phyloP scores from a whole-genome alignment of 2,113 vertebrate genomes.

The Chrysemys picta region DNA sequence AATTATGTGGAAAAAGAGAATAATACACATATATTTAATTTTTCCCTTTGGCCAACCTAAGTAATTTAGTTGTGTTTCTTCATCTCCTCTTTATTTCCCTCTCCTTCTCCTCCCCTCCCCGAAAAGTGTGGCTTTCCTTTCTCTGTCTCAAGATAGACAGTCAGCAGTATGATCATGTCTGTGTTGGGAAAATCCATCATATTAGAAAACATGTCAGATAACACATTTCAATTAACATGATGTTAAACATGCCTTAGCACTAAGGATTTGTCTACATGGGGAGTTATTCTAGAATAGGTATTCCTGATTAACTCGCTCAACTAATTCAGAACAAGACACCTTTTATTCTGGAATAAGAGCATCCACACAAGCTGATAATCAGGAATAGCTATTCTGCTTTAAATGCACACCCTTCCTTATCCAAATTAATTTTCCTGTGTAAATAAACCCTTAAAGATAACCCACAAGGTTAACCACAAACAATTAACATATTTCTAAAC shows the following conservation, averaged over 20 bases:
- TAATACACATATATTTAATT: not conserved
- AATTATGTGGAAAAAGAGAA: not conserved
- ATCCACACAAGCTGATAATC: not conserved
- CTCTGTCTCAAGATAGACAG: not conserved
- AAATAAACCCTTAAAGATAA: not conserved
- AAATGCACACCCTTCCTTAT: not conserved
- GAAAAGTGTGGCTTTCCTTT: not conserved
- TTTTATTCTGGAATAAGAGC: not conserved
- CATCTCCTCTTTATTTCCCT: not conserved
- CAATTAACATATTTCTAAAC: not conserved
- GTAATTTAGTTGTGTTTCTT: not conserved
- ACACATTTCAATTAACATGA: not conserved
- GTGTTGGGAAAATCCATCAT: not conserved
- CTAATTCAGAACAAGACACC: not conserved
- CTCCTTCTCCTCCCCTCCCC: no score
- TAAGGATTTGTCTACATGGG: not conserved
- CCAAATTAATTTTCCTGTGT: not conserved
- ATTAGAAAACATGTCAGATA: not conserved
- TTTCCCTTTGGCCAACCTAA: not conserved
- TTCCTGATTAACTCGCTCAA: not conserved
- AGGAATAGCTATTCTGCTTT: not conserved
- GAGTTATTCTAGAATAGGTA: not conserved
- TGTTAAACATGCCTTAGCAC: not conserved
- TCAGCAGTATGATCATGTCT: not conserved
- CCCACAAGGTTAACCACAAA: not conserved